phyloP scores from a whole-genome alignment of 2,113 vertebrate genomes.

The Seriola aureovittata region DNA sequence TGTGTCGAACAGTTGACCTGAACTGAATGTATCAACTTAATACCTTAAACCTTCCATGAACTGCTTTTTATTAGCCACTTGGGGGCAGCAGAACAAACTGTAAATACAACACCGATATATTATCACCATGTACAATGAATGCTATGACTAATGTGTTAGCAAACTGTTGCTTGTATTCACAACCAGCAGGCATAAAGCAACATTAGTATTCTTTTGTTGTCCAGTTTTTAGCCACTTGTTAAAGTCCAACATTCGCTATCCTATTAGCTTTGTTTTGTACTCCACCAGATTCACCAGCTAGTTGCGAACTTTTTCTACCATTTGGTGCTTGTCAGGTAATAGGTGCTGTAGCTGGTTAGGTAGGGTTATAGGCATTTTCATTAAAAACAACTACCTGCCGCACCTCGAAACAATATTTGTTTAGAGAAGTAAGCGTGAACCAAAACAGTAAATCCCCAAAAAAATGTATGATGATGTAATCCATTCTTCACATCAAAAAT shows the following conservation, averaged over 20 bases:
- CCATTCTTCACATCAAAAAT: not conserved
- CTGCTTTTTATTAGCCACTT: constrained; percentile 11
- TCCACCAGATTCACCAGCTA: too few species aligned
- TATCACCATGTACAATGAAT: not conserved
- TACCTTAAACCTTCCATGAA: not conserved
- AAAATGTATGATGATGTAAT: not conserved
- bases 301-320: too few species aligned
- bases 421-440: not conserved
- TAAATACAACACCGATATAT: not conserved
- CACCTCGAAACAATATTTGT: not conserved
- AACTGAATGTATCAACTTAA: not conserved
- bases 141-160: not conserved
- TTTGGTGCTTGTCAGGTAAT: too few species aligned
- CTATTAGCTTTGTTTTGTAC: too few species aligned
- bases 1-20: not conserved
- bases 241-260: not conserved
- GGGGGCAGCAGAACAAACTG: constrained; percentile 8
- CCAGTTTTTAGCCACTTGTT: not conserved
- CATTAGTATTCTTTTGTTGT: not conserved
- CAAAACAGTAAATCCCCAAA: not conserved
- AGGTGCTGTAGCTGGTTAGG: too few species aligned
- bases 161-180: not conserved
- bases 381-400: not conserved
- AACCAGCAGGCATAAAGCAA: not conserved
- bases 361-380: not conserved